Evolutionary conservation across 2,888 invertebrate species (phyloP).

Genomic region (Melieria picta): DNA sequence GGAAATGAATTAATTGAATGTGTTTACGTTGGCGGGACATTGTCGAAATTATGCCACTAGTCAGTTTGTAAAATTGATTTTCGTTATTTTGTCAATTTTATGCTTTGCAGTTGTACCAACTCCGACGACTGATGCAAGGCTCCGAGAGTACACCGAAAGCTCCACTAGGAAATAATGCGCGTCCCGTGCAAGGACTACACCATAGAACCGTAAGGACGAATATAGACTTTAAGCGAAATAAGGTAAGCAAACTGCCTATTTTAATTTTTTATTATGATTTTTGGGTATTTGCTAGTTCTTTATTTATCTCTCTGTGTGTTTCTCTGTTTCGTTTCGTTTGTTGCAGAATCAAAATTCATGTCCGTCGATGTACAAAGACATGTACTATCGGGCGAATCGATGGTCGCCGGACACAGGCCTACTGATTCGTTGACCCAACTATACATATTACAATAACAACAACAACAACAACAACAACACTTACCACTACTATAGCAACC

Average conservation of each 20-base stretch:
- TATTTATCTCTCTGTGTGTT: neutral
- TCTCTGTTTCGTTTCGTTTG: constrained; percentile 16
- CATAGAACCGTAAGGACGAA: constrained; percentile 95
- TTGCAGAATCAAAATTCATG: constrained; percentile 72
- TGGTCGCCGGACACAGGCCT: constrained; percentile 65
- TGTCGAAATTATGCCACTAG: no score
- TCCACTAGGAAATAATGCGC: constrained; percentile 91
- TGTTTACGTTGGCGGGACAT: no score
- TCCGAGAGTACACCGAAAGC: constrained; percentile 87
- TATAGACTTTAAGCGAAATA: constrained; percentile 88
- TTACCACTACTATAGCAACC: constrained; percentile 21
- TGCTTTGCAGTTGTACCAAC: constrained; percentile 78
- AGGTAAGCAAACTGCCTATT: constrained; percentile 55
- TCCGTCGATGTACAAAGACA: constrained; percentile 89
- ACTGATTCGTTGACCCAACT: constrained; percentile 63
- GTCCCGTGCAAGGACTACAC: constrained; percentile 92
- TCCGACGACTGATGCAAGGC: constrained; percentile 90
- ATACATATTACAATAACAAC: constrained; percentile 30
- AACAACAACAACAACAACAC: constrained; percentile 30
- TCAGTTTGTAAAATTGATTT: no score
- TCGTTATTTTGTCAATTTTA: no score
- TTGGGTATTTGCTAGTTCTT: neutral
- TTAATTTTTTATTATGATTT: neutral
- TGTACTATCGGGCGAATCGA: constrained; percentile 78
- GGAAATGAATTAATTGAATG: no score